Evolutionary conservation across 2,888 invertebrate species (phyloP).

Genomic region (Lycaena phlaeas): DNA sequence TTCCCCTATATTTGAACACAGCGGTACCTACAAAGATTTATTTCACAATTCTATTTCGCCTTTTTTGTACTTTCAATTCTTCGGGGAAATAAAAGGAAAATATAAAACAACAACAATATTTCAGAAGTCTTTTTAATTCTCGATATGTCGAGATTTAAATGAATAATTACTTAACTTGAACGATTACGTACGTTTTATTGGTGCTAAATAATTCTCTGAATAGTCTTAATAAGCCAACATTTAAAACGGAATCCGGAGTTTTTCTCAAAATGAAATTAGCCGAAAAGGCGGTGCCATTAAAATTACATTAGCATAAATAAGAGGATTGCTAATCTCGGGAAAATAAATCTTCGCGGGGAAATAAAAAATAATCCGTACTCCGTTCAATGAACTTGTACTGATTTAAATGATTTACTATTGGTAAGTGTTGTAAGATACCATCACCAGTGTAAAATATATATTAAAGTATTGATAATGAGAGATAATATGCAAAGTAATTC

Average conservation of each 20-base stretch:
- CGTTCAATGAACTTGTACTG: slow-evolving; percentile 45
- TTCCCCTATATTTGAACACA: slow-evolving; percentile 4
- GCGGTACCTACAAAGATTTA: slow-evolving; percentile 2
- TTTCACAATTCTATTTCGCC: slow-evolving; percentile 4
- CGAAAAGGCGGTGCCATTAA: slow-evolving; percentile 68
- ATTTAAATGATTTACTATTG: neutral
- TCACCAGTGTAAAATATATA: too few species aligned
- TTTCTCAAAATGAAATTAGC: slow-evolving; percentile 69
- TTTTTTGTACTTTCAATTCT: neutral
- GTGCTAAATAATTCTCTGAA: slow-evolving; percentile 48
- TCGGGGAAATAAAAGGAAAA: neutral
- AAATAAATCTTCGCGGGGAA: slow-evolving; percentile 64
- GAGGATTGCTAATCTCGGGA: slow-evolving; percentile 69
- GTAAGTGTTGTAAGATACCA: too few species aligned
- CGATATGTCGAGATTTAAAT: too few species aligned
- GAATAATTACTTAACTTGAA: slow-evolving; percentile 27
- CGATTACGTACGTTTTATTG: slow-evolving; percentile 53
- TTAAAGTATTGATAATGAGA: too few species aligned
- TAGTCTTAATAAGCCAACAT: slow-evolving; percentile 57
- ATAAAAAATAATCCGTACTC: slow-evolving; percentile 61
- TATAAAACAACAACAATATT: neutral
- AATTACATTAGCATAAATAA: slow-evolving; percentile 74
- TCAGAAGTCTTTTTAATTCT: too few species aligned
- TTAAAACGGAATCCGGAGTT: slow-evolving; percentile 62
- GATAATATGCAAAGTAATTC: too few species aligned